phyloP scores from a whole-genome alignment of 2,888 invertebrate species.

The Epinotia nisella region DNA sequence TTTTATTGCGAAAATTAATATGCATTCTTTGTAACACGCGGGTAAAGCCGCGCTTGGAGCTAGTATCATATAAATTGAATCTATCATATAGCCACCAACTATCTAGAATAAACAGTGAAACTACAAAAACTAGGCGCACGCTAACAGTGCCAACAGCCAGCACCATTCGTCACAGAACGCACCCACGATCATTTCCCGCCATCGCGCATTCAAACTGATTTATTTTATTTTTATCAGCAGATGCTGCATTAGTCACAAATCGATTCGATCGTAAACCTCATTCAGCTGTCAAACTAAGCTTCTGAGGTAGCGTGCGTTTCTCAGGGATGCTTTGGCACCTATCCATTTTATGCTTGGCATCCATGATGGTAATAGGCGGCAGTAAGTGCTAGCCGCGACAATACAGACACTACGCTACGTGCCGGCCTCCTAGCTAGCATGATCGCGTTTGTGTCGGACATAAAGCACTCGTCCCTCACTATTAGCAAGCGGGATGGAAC shows the following conservation, averaged over 20 bases:
- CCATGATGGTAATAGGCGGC: not conserved
- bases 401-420: not conserved
- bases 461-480: too few species aligned
- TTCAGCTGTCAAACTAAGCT: slow-evolving; percentile 23
- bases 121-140: slow-evolving; percentile 31
- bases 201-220: slow-evolving; percentile 35
- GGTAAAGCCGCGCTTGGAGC: too few species aligned
- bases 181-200: slow-evolving; percentile 29
- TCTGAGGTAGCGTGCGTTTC: slow-evolving; percentile 21
- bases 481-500: too few species aligned
- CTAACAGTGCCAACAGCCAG: slow-evolving; percentile 43
- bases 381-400: not conserved
- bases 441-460: too few species aligned
- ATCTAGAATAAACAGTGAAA: not conserved
- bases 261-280: slow-evolving; percentile 37
- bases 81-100: too few species aligned
- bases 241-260: slow-evolving; percentile 42
- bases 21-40: too few species aligned
- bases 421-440: too few species aligned
- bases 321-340: slow-evolving; percentile 35
- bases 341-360: slow-evolving; percentile 24
- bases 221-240: slow-evolving; percentile 42
- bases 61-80: too few species aligned
- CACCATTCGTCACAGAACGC: slow-evolving; percentile 30
- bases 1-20: too few species aligned